Evolutionary conservation across 2,888 invertebrate genomes (phyloP).

Genomic region (Hemicrepidius hirtus): DNA sequence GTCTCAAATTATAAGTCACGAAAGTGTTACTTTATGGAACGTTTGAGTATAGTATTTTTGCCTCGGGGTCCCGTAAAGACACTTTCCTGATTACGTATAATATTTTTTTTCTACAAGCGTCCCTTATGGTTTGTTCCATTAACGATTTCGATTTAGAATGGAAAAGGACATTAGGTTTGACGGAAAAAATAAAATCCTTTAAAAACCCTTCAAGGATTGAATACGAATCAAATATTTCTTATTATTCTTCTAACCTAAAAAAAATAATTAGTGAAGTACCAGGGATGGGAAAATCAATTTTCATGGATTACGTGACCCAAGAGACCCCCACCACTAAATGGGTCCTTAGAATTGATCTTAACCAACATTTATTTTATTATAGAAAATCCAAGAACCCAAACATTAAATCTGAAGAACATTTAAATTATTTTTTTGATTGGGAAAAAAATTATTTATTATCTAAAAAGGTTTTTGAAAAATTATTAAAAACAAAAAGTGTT

Average conservation of each 20-base stretch:
- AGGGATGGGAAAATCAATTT: slow-evolving; percentile 33
- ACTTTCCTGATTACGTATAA: no score
- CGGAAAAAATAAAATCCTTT: no score
- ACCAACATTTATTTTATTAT: not conserved
- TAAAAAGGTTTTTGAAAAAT: slow-evolving; percentile 1
- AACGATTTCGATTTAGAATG: not conserved
- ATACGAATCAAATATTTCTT: no score
- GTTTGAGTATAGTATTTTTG: no score
- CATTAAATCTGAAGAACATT: not conserved
- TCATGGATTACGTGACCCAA: slow-evolving; percentile 1
- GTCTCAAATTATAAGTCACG: no score
- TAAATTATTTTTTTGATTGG: not conserved
- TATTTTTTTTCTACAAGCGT: no score
- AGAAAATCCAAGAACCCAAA: not conserved
- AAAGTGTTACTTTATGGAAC: no score
- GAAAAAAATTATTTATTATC: not conserved
- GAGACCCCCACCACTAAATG: not conserved
- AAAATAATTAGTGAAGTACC: slow-evolving; percentile 23
- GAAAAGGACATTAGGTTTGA: no score
- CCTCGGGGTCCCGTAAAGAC: no score
- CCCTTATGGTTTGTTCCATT: no score
- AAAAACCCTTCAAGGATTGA: no score
- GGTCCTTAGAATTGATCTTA: slow-evolving; percentile 19
- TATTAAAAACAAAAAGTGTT: slow-evolving; percentile 8
- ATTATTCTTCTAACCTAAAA: not conserved